Conservation (phyloP, 1,140 invertebrate species). For the Galleria mellonella region DNA sequence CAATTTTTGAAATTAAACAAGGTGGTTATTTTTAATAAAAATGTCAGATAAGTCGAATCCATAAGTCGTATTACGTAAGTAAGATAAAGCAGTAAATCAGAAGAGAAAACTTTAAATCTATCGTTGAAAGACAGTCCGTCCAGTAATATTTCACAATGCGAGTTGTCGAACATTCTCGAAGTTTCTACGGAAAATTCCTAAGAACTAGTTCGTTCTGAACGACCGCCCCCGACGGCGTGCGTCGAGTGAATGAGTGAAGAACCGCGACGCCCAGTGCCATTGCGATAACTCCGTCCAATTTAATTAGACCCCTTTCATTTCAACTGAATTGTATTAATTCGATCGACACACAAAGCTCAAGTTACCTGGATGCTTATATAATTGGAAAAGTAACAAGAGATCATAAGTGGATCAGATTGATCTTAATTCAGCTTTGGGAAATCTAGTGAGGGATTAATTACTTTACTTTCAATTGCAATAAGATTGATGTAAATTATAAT, state of each 20-base stretch:
- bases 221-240: slow-evolving; percentile 14
- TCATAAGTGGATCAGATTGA: slow-evolving; percentile 1
- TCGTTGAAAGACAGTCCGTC: no score
- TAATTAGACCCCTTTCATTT: slow-evolving; percentile 12
- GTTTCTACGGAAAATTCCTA: slow-evolving; percentile 15
- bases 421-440: neutral
- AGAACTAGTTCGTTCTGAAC: slow-evolving; percentile 6
- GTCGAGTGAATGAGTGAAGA: slow-evolving; percentile 18
- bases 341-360: neutral
- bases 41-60: no score
- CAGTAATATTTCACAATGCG: neutral
- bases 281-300: slow-evolving; percentile 6
- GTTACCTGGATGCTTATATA: slow-evolving; percentile 3
- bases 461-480: no score
- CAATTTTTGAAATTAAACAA: no score
- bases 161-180: slow-evolving; percentile 15
- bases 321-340: slow-evolving; percentile 7
- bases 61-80: no score
- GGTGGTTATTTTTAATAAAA: no score
- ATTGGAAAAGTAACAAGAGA: slow-evolving; percentile 1
- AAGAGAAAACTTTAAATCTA: no score
- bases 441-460: no score
- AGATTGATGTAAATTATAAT: no score
- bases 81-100: no score
- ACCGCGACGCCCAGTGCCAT: neutral